These are phyloP conservation scores for Notarius quadriscutis DNA, from an alignment of 2,113 vertebrate species.

Conservation along the genomic window DNA sequence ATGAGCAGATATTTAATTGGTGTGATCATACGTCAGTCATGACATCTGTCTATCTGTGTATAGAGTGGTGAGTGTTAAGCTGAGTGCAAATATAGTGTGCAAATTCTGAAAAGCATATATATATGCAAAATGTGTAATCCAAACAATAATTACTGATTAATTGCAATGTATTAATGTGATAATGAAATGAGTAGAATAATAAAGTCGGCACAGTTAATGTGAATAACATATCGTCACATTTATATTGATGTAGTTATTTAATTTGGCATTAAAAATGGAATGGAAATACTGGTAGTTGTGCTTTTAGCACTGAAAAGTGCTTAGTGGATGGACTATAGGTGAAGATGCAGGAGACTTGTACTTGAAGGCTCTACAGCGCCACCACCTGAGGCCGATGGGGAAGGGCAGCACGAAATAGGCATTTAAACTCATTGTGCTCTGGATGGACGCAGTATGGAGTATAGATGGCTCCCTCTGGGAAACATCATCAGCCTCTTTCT, in stretches of 20 bases:
- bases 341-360: not conserved
- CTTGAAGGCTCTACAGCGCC: constrained; percentile 47
- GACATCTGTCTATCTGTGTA: not conserved
- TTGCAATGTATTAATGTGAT: not conserved
- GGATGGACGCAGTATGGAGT: too few species aligned
- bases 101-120: not conserved
- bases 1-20: constrained; percentile 26
- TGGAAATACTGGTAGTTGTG: not conserved
- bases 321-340: constrained; percentile 17
- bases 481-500: not conserved
- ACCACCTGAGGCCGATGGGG: constrained; percentile 32
- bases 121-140: not conserved
- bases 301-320: constrained; percentile 5
- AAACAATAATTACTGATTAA: not conserved
- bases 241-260: not conserved
- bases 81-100: not conserved
- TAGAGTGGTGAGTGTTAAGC: not conserved
- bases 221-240: not conserved
- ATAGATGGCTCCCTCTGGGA: constrained; percentile 5
- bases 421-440: constrained; percentile 23
- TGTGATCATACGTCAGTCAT: constrained; percentile 33
- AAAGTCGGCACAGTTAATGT: not conserved
- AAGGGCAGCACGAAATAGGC: constrained; percentile 3
- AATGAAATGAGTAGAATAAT: not conserved
- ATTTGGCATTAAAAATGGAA: not conserved